A percentile compares a stretch with the other conserved stretches of the same genome.
These are phyloP conservation scores for Gymnoscelis rufifasciata DNA, from an alignment of 2,888 invertebrate species.

Conservation along the genomic window DNA sequence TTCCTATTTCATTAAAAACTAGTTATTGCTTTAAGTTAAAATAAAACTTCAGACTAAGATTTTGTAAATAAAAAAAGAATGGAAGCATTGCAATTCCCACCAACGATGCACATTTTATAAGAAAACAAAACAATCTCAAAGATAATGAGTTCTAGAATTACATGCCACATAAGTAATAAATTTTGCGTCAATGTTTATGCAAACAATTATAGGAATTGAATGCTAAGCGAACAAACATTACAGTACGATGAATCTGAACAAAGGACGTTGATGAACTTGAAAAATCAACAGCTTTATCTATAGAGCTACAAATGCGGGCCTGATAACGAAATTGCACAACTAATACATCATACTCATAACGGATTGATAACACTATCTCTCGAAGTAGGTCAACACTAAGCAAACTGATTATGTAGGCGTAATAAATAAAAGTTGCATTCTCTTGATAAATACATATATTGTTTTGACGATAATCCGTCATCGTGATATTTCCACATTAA, in stretches of 20 bases:
- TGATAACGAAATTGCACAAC: constrained; percentile 62
- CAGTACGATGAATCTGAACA: constrained; percentile 42
- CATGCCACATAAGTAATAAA: constrained; percentile 34
- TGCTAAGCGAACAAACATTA: constrained; percentile 42
- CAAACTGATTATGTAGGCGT: constrained; percentile 39
- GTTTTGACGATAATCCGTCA: constrained; percentile 37
- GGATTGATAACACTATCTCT: constrained; percentile 59
- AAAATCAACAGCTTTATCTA: constrained; percentile 49
- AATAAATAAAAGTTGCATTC: constrained; percentile 30
- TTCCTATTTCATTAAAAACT: no score
- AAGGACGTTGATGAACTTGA: constrained; percentile 55
- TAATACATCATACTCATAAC: constrained; percentile 54
- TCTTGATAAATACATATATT: constrained; percentile 36
- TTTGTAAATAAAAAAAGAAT: no score
- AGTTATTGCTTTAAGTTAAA: no score
- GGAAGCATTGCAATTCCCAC: constrained; percentile 22
- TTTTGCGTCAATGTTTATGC: constrained; percentile 47
- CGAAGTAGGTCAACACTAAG: constrained; percentile 64
- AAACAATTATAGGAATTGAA: constrained; percentile 39
- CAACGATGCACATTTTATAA: constrained; percentile 9
- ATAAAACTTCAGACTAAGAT: no score
- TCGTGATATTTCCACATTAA: constrained; percentile 35
- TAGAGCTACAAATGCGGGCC: constrained; percentile 36
- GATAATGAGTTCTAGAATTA: constrained; percentile 35
- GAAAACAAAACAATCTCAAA: constrained; percentile 30